Percentiles rank a stretch among this genome's conserved stretches.
Conservation (phyloP, 2,797 vertebrate species). For the Sarcophilus harrisii region DNA sequence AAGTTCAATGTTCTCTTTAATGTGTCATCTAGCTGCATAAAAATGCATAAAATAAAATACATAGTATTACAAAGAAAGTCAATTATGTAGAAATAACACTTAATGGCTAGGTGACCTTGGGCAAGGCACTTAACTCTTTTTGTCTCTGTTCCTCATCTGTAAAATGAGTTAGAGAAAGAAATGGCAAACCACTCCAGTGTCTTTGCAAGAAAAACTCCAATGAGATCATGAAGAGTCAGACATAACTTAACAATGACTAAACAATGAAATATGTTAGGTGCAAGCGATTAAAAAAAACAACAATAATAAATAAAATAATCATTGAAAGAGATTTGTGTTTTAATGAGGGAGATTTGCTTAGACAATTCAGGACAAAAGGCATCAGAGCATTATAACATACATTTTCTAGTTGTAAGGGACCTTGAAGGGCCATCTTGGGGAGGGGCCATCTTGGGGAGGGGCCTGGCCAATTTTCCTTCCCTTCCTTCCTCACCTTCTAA, state of each 20-base stretch:
- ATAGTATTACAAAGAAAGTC: background rate
- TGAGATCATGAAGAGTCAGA: background rate
- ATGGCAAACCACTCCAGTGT: background rate
- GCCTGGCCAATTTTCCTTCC: background rate
- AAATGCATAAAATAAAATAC: background rate
- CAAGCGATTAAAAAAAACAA: background rate
- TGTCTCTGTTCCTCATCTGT: background rate
- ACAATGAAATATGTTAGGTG: background rate
- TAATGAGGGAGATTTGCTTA: background rate
- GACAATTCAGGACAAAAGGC: background rate
- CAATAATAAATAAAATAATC: background rate
- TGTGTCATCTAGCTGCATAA: background rate
- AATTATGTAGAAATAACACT: background rate
- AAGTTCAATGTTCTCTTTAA: background rate
- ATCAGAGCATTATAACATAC: background rate
- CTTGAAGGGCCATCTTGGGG: background rate
- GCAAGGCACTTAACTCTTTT: background rate
- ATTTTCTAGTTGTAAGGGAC: background rate
- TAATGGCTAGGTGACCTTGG: too few relatives aligned
- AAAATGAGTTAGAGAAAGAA: background rate
- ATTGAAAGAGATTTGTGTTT: background rate
- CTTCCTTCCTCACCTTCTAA: background rate
- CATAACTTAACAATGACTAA: background rate
- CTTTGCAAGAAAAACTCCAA: background rate
- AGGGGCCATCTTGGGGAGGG: background rate